These are phyloP conservation scores for Mormyrus proboscirostris DNA, from an alignment of 2,797 vertebrate genomes.

Conservation along the genomic window DNA sequence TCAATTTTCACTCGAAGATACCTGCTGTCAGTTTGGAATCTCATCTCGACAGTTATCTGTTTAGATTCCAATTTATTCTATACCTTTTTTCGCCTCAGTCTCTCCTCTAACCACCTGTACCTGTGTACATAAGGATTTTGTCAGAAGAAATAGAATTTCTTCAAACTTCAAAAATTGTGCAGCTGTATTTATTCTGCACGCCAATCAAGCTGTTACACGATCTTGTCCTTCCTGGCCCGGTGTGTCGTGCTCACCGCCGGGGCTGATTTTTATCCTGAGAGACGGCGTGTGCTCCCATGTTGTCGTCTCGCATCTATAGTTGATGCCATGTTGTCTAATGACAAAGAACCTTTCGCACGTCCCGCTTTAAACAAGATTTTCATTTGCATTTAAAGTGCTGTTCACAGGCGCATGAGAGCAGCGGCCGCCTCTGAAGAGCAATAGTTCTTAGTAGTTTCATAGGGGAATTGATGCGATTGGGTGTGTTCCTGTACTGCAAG, in stretches of 20 bases:
- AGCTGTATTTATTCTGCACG: neutral
- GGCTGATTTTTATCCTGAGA: neutral
- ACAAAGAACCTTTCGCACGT: neutral
- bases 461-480: neutral
- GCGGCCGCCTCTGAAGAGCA: neutral
- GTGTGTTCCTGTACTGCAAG: neutral
- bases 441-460: neutral
- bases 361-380: neutral
- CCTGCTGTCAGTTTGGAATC: neutral
- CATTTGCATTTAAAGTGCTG: neutral
- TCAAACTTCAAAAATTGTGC: neutral
- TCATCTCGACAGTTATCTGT: neutral
- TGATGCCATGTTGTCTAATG: neutral
- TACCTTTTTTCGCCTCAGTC: neutral
- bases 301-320: neutral
- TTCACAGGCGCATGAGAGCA: neutral
- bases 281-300: neutral
- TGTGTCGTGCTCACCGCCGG: neutral
- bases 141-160: neutral
- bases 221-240: neutral
- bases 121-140: neutral
- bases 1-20: neutral
- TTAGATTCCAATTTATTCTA: neutral
- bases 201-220: neutral
- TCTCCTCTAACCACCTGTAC: neutral